Evolutionary conservation across 2,888 invertebrate species (phyloP), one percentile per base, ranked within the genome.

Genomic region (Dicroscelio sp.): DNA sequence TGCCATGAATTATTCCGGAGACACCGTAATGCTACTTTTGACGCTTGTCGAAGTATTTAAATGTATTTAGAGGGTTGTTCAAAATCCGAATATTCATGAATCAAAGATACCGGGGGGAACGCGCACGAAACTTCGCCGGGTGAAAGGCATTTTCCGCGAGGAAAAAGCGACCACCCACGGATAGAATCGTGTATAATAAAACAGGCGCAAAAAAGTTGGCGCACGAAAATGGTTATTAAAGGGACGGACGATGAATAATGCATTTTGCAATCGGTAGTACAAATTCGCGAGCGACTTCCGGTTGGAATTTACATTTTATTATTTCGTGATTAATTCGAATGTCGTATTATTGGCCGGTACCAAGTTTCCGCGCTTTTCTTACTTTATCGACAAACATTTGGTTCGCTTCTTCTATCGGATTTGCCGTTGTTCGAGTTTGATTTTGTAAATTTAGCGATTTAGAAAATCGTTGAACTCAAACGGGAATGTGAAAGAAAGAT

Each of bases 41-140:
- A 82, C 63, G 31, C 71, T 60, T 35, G 86, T 76, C 60, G 60
- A 58, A 78, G 88, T 85, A 88, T 93, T 92, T 92, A 89, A 90
- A 93, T 91, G 90, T 93, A 93, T 94, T 95, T 94, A 92, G 92
- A 90, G 93, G 91, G 83, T 90, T 92, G 87, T 88, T 92, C 90
- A 88, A 80, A 65, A 88, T 90, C 93, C 92, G 93, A 91, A 94
- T 95, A 94, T 94, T 93, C 94, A 94, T 94, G 94, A 94, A 86
- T 88, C 76, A 84, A 63, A 55, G 75, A 71, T 48, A 55, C 38
- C 69, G 38, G 23, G 38, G n/a, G 67, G 35, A n/a, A 12, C 38
- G 8, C 20, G 52, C 30, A 25, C 55, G 30, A 83, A 83, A 83
- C 43, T 83, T 83, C 10, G 43, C 83, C 65, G 58, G 60, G 17